Evolutionary conservation across 2,113 vertebrate species (phyloP).

Genomic region (Myotis davidii): DNA sequence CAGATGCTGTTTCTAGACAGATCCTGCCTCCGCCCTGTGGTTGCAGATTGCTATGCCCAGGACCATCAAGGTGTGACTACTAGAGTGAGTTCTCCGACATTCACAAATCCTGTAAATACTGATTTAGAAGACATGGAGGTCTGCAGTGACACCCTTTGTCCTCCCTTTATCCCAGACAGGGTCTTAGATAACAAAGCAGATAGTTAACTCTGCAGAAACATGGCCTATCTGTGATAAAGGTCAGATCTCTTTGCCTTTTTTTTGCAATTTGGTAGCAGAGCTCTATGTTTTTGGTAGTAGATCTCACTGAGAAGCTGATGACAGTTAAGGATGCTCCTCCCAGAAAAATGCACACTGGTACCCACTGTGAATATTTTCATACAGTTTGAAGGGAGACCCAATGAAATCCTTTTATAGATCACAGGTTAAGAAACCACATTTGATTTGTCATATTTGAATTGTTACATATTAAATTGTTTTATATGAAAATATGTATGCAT

Average conservation of each 20-base stretch:
- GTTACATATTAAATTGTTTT: not conserved
- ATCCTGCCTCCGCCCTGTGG: not conserved
- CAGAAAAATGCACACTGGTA: conserved; percentile 1
- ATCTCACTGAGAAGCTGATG: not conserved
- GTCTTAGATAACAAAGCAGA: not conserved
- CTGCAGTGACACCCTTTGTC: not conserved
- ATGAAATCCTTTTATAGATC: not conserved
- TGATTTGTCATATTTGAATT: not conserved
- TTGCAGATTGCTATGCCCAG: not conserved
- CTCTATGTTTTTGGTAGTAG: not conserved
- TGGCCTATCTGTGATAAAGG: not conserved
- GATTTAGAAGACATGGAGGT: not conserved
- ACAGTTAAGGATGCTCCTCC: not conserved
- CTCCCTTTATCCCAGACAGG: not conserved
- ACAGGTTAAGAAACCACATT: not conserved
- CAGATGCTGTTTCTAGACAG: not conserved
- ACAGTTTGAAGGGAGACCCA: not conserved
- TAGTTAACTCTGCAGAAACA: not conserved
- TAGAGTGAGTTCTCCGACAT: not conserved
- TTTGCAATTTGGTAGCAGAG: not conserved
- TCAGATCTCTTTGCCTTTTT: not conserved
- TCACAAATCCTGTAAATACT: not conserved
- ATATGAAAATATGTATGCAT: not conserved
- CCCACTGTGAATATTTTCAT: not conserved
- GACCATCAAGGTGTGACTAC: not conserved